Evolutionary conservation across 2,113 vertebrate genomes (phyloP).

Genomic region (Reinhardtius hippoglossoides): DNA sequence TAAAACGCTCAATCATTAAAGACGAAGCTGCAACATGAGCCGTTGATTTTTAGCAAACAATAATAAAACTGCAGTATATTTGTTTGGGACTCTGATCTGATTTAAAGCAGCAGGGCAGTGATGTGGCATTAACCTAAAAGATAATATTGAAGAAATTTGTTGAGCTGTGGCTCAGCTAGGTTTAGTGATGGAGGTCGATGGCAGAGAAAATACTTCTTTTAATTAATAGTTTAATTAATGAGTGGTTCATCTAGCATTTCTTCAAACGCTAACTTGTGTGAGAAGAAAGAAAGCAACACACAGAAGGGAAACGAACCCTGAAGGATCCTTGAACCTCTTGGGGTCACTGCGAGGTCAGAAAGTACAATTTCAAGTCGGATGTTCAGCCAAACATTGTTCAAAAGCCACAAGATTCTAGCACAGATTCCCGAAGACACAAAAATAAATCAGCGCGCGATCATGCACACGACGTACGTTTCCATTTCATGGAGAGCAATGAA

Average conservation of each 20-base stretch:
- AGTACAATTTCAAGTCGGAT: neutral
- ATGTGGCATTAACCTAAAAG: too few species aligned
- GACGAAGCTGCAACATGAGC: neutral
- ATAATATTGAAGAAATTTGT: too few species aligned
- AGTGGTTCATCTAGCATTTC: neutral
- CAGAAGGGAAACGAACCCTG: neutral
- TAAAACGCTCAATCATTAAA: neutral
- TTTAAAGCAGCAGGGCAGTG: too few species aligned
- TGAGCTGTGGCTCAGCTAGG: too few species aligned
- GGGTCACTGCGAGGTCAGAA: neutral
- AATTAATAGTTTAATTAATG: neutral
- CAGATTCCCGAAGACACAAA: neutral
- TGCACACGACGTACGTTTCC: too few species aligned
- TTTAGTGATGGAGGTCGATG: too few species aligned
- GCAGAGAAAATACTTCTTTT: too few species aligned
- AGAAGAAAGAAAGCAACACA: neutral
- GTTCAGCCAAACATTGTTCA: conserved; percentile 4
- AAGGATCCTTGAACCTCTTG: neutral
- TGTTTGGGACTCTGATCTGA: too few species aligned
- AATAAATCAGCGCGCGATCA: neutral
- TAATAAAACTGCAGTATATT: neutral
- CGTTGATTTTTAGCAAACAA: neutral
- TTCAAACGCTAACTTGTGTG: neutral
- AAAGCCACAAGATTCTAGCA: neutral
- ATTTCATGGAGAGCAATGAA: too few species aligned